Evolutionary conservation across 2,888 invertebrate genomes (phyloP), one percentile per base, ranked within the genome.

Genomic region (Choreutis nemorana): DNA sequence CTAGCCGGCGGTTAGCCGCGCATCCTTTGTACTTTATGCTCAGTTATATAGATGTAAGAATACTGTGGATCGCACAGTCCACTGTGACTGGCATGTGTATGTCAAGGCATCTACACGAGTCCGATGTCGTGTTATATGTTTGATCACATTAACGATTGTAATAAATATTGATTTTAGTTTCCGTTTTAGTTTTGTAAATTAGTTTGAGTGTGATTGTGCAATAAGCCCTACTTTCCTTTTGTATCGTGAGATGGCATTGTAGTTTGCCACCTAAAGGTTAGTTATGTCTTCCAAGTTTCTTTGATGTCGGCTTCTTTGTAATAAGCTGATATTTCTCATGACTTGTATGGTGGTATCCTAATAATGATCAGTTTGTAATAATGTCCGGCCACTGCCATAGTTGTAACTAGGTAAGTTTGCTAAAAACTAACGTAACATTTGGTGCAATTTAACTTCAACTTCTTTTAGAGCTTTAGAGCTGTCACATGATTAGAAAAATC

Each of bases 11-110:
- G 60, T 57, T 59, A 53, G 57, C 49, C 49, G 42, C 46, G 45
- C 55, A 50, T 57, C 47, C 50, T 41, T 66, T 65, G 67, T 66
- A 64, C 66, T 72, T 68, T 63, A 61, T 68, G 72, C 75, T 75
- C 75, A 73, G 72, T 73, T 73, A 54, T 72, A 61, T 70, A 71
- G 68, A 61, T 45, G 51, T 62, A 59, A 57, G 51, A 45, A 35
- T 43, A 14, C 16, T 30, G 33, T 32, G 36, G 30, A 33, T 26
- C 14, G 10, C 24, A 14, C 10, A 11, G 16, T 23, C 13, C 13
- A 21, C 13, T 28, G 9, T 20, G 13, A 14, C 8, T 29, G 16
- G 23, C 4, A 18, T 18, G 8, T 18, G 18, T 23, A 8, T 9
- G 23, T 23, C n/a, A n/a, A n/a, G n/a, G n/a, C n/a, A n/a, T n/a